phyloP scores from a whole-genome alignment of 2,888 invertebrate genomes.

The Platypus cylindrus region DNA sequence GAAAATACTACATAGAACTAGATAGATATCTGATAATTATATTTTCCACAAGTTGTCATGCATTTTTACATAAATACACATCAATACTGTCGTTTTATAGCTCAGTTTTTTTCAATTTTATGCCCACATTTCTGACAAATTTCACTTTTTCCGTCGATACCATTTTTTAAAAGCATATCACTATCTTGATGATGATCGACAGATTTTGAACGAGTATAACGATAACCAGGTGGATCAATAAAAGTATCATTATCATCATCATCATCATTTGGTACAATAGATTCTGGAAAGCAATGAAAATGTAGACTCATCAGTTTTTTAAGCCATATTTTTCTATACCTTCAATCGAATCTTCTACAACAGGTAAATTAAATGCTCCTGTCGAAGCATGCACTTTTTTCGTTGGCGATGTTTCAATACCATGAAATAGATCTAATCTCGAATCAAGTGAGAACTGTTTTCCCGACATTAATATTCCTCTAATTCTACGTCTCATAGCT shows the following conservation, averaged over 20 bases:
- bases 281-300: conserved; percentile 5
- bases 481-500: conserved; percentile 75
- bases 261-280: no score
- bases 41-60: no score
- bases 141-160: conserved; percentile 17
- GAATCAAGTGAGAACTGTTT: conserved; percentile 88
- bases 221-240: no score
- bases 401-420: conserved; percentile 39
- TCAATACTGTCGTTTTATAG: no score
- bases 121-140: conserved; percentile 33
- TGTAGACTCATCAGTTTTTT: background rate
- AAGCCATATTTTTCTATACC: background rate
- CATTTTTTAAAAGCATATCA: conserved; percentile 14
- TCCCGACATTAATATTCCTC: conserved; percentile 79
- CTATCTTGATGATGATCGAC: conserved; percentile 37
- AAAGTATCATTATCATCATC: no score
- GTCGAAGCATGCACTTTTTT: conserved; percentile 11
- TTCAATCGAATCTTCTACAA: conserved; percentile 29
- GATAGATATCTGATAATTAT: no score
- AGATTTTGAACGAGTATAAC: conserved; percentile 43
- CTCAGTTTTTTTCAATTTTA: conserved; percentile 8
- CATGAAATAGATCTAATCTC: conserved; percentile 78
- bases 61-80: no score
- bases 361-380: conserved; percentile 18
- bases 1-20: no score